Evolutionary conservation across 1,140 invertebrate genomes (phyloP), one percentile per base, ranked within the genome.

Genomic region (Meloidogyne hapla): DNA sequence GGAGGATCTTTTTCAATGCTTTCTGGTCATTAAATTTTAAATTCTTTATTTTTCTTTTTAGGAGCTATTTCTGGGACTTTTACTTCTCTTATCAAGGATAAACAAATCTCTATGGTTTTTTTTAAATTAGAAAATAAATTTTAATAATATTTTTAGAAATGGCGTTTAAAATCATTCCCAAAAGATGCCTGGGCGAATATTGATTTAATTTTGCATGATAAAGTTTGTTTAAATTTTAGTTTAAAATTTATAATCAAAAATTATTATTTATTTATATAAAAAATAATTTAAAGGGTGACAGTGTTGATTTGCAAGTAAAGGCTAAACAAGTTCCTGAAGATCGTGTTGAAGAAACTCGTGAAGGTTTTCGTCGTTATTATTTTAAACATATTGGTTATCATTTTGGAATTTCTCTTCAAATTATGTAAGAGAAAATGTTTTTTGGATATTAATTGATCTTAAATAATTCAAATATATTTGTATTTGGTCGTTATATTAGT

Each of bases 71-170:
- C 48, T 56, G 48, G 48, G 18, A 56, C 48, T 8, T 56, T 56
- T n/a, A 56, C 48, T n/a, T n/a, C 12, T 9, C 48, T 56, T 56
- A 56, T 56, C n/a, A 92, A 61, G 95, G 95, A 8, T 92, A 92
- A 87, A 98, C 98, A 88, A 91, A 92, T 64, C 88, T 98, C 1
- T 96, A 97, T 88, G 92, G 92, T 56, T 56, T 56, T 56, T 56
- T 56, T n/a, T n/a, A 13, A 42, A 42, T 56, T 21, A n/a, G n/a
- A 56, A 56, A 56, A 4, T n/a, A 13, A 56, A 45, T 18, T 15
- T 15, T 45, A 45, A 48, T 15, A 18, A 18, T n/a, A n/a, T 56
- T n/a, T 56, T 56, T 6, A 56, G 48, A 56, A 56, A 6, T 56
- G 48, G 48, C 48, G 48, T 56, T 56, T 56, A n/a, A 56, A 56